Evolutionary conservation across 2,113 vertebrate genomes (phyloP).

Genomic region (Serinus canaria): DNA sequence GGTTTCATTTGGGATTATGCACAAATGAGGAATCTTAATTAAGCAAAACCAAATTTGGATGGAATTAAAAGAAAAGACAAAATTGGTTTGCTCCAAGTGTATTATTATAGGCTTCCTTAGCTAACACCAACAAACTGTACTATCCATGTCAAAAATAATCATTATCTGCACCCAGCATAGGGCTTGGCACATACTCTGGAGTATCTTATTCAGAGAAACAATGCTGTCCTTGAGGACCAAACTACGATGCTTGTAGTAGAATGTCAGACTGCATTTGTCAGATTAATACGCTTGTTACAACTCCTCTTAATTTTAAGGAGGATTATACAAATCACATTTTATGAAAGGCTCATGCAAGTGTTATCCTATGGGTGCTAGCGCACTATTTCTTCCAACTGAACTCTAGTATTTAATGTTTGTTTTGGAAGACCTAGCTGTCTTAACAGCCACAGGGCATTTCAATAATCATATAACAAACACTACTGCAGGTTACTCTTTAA

Average conservation of each 20-base stretch:
- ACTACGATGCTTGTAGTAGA: not conserved
- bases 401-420: slow-evolving; percentile 35
- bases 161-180: not conserved
- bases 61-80: not conserved
- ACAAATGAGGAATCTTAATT: slow-evolving; percentile 14
- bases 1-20: not conserved
- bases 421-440: slow-evolving; percentile 54
- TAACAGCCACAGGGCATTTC: slow-evolving; percentile 56
- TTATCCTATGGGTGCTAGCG: not conserved
- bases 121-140: not conserved
- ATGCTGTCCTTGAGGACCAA: not conserved
- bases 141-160: not conserved
- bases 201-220: not conserved
- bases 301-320: not conserved
- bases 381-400: slow-evolving; percentile 8
- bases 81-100: not conserved
- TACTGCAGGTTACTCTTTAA: slow-evolving; percentile 64
- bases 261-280: not conserved
- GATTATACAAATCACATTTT: not conserved
- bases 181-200: not conserved
- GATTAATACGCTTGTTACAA: not conserved
- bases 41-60: not conserved
- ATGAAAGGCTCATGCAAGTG: not conserved
- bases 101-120: not conserved
- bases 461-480: slow-evolving; percentile 62